A percentile compares a stretch with the other conserved stretches of the same genome.
phyloP scores from a whole-genome alignment of 2,888 invertebrate species.

The Itoplectis maculator region DNA sequence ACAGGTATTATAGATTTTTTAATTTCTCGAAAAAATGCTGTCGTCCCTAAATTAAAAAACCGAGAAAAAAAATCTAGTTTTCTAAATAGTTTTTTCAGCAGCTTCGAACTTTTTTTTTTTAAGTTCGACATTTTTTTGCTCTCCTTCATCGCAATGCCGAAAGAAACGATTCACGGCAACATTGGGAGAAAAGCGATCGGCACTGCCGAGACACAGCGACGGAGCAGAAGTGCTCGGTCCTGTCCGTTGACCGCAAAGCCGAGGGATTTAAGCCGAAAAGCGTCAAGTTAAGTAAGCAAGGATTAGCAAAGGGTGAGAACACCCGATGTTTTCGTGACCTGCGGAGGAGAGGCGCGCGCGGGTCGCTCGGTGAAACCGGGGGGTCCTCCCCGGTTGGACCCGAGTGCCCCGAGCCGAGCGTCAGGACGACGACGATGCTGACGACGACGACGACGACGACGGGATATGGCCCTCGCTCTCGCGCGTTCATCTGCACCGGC shows the following conservation, averaged over 20 bases:
- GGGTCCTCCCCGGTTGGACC: constrained; percentile 2
- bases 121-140: neutral
- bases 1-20: too few relatives aligned
- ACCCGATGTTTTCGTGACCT: constrained; percentile 62
- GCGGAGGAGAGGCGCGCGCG: constrained; percentile 38
- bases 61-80: too few relatives aligned
- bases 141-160: neutral
- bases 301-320: constrained; percentile 74
- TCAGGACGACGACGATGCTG: neutral
- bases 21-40: too few relatives aligned
- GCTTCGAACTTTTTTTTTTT: neutral
- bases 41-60: too few relatives aligned
- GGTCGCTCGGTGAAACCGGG: constrained; percentile 1
- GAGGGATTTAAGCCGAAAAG: constrained; percentile 81
- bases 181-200: constrained; percentile 19
- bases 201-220: neutral
- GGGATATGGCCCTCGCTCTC: constrained; percentile 46
- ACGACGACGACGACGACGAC: too few relatives aligned
- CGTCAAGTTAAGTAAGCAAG: constrained; percentile 82
- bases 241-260: constrained; percentile 76
- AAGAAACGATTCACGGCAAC: constrained; percentile 4
- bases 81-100: too few relatives aligned
- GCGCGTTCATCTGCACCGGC: constrained; percentile 77
- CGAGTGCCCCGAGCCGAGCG: constrained; percentile 11
- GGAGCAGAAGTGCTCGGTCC: constrained; percentile 30